Conservation (phyloP, 2,888 invertebrate species). For the Agelastica alni region DNA sequence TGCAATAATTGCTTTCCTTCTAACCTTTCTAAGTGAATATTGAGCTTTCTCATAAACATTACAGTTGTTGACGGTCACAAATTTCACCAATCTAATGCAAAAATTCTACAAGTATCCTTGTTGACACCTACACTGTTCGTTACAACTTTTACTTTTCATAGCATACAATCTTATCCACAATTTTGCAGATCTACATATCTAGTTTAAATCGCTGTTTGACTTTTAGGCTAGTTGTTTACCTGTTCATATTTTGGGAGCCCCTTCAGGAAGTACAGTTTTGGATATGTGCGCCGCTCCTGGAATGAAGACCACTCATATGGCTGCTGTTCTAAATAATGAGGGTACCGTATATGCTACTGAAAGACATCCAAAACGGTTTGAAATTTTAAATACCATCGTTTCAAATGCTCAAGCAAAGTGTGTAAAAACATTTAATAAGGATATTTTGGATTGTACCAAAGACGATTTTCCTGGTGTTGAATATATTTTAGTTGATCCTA, state of each 20-base stretch:
- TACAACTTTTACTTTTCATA: too few relatives aligned
- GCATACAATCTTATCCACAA: too few relatives aligned
- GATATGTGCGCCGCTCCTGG: conserved; percentile 99
- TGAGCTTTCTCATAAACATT: too few relatives aligned
- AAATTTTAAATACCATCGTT: conserved; percentile 68
- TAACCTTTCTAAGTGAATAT: too few relatives aligned
- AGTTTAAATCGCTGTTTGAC: too few relatives aligned
- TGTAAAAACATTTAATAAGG: conserved; percentile 69
- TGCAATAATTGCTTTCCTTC: too few relatives aligned
- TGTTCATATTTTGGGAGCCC: conserved; percentile 75
- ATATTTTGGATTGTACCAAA: conserved; percentile 71
- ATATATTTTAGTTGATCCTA: conserved; percentile 94
- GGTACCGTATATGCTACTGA: conserved; percentile 86
- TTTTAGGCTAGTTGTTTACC: conserved; percentile 89
- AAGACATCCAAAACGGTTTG: conserved; percentile 67
- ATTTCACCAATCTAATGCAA: too few relatives aligned
- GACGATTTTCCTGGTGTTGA: conserved; percentile 71
- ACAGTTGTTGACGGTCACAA: too few relatives aligned
- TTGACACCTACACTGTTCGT: too few relatives aligned
- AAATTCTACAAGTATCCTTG: too few relatives aligned
- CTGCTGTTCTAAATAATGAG: conserved; percentile 77
- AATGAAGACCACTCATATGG: conserved; percentile 91
- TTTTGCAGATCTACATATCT: too few relatives aligned
- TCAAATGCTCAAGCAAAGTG: conserved; percentile 68
- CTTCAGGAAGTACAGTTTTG: conserved; percentile 72